Percentiles rank a stretch among this genome's conserved stretches.
These are phyloP conservation scores for Mechanitis mazaeus DNA, from an alignment of 2,888 invertebrate species.

Conservation along the genomic window DNA sequence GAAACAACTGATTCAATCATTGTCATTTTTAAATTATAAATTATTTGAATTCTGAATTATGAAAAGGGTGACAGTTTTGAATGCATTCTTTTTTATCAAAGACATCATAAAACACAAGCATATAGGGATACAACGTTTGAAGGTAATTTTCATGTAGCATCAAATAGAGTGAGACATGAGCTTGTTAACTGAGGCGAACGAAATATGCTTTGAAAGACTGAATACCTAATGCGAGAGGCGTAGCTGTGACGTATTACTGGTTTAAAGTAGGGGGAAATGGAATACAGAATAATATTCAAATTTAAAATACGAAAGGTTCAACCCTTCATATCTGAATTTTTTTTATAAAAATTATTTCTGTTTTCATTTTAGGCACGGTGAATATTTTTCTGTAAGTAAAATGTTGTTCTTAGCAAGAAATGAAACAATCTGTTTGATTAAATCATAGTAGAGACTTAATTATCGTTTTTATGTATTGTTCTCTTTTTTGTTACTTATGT, in stretches of 20 bases:
- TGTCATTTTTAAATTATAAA: too few relatives aligned
- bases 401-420: too few relatives aligned
- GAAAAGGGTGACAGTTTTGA: not conserved
- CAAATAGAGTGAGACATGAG: constrained; percentile 12
- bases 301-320: not conserved
- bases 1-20: too few relatives aligned
- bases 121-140: not conserved
- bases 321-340: too few relatives aligned
- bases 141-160: constrained; percentile 11
- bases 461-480: too few relatives aligned
- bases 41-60: too few relatives aligned
- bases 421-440: too few relatives aligned
- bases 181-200: constrained; percentile 14
- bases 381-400: too few relatives aligned
- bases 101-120: not conserved
- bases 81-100: not conserved
- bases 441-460: too few relatives aligned
- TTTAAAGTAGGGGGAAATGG: not conserved
- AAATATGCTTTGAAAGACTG: constrained; percentile 22
- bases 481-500: too few relatives aligned
- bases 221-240: constrained; percentile 18
- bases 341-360: too few relatives aligned
- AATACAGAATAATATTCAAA: not conserved
- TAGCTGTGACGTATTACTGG: not conserved
- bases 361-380: too few relatives aligned